phyloP scores from a whole-genome alignment of 1,140 invertebrate species.

The Orchestia grillus region DNA sequence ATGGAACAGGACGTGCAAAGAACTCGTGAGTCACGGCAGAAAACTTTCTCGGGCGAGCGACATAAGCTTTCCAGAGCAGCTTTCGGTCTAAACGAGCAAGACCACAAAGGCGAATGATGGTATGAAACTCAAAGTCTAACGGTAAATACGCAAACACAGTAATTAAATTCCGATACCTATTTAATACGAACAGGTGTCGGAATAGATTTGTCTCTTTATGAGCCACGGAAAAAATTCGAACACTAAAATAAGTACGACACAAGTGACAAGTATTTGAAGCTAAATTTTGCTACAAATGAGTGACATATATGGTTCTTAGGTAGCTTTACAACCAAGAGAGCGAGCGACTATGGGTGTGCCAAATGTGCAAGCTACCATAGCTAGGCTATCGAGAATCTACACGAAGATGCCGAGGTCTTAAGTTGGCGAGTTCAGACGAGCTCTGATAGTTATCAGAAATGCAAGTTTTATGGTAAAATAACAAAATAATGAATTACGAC shows the following conservation, averaged over 20 bases:
- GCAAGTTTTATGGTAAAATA: no score
- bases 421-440: no score
- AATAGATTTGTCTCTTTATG: neutral
- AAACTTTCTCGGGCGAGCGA: neutral
- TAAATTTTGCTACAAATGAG: neutral
- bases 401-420: no score
- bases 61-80: neutral
- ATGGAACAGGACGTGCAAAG: conserved; percentile 36
- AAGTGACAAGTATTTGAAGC: neutral
- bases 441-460: no score
- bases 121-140: neutral
- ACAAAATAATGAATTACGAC: no score
- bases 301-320: no score
- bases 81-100: neutral
- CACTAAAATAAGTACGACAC: neutral
- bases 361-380: no score
- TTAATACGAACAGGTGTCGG: neutral
- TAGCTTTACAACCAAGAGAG: no score
- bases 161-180: neutral
- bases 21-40: conserved; percentile 22
- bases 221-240: neutral
- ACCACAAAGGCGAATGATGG: neutral
- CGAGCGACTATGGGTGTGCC: no score
- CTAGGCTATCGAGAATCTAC: no score
- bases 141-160: neutral